Conservation (phyloP, 2,113 vertebrate genomes). For the Canis aureus region DNA sequence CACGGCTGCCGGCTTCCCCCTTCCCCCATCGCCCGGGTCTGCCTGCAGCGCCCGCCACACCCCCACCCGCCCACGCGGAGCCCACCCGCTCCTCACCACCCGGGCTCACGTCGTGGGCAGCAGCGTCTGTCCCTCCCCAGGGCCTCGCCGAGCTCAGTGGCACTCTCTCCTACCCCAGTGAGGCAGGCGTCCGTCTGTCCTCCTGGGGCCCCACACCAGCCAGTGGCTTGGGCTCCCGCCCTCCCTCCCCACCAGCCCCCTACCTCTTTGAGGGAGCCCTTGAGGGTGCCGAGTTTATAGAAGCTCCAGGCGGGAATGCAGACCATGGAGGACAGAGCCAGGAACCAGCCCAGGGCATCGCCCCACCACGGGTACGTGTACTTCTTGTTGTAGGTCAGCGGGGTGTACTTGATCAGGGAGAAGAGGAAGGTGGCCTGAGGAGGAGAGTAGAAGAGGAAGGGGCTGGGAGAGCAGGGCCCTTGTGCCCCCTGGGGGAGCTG, state of each 20-base stretch:
- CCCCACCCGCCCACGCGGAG: too few species aligned
- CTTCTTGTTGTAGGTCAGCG: slow-evolving; percentile 97
- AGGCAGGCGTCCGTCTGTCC: background rate
- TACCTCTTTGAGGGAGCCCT: slow-evolving; percentile 95
- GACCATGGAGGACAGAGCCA: slow-evolving; percentile 96
- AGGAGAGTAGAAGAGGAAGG: slow-evolving; percentile 4
- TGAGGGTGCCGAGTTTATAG: slow-evolving; percentile 91
- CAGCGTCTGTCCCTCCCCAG: background rate
- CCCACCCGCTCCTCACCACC: background rate
- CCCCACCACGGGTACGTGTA: slow-evolving; percentile 98
- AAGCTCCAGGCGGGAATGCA: slow-evolving; percentile 93
- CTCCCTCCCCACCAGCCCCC: background rate
- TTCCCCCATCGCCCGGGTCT: background rate
- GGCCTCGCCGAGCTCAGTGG: background rate
- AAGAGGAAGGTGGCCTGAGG: slow-evolving; percentile 96
- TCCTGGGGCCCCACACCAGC: background rate
- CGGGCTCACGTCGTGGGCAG: background rate
- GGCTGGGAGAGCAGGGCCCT: background rate
- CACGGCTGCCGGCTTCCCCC: background rate
- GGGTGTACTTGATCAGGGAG: slow-evolving; percentile 96
- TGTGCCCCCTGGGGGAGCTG: background rate
- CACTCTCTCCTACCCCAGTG: background rate
- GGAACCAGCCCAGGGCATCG: slow-evolving; percentile 94
- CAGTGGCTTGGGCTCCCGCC: background rate
- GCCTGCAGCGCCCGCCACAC: background rate